Percentiles rank a stretch among this genome's conserved stretches.
Conservation (phyloP, 92 coral and sea anemone genomes). For the Parazoanthus darwini region DNA sequence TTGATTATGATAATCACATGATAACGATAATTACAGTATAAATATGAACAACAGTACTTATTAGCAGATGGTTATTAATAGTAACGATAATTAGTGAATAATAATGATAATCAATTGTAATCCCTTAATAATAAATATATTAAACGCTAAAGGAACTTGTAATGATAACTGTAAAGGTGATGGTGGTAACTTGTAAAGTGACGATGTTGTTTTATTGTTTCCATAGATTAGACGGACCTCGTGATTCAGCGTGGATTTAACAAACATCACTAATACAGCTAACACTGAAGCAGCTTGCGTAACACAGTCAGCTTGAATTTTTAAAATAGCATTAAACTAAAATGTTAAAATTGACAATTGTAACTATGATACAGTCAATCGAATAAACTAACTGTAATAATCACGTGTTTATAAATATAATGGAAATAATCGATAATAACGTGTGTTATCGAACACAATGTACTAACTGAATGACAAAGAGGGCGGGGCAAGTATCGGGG, state of each 20-base stretch:
- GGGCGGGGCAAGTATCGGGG: no score
- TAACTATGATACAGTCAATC: not conserved
- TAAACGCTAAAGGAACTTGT: no score
- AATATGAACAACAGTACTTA: no score
- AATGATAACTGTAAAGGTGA: not conserved
- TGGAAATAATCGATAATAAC: no score
- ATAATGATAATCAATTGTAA: no score
- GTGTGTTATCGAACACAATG: no score
- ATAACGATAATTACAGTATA: not conserved
- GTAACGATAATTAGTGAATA: no score
- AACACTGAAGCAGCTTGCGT: not conserved
- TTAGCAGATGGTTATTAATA: no score
- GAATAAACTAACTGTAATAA: not conserved
- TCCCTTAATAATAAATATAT: no score
- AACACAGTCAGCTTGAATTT: not conserved
- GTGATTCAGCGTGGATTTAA: not conserved
- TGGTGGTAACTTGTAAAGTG: not conserved
- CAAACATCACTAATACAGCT: not conserved
- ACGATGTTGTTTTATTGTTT: not conserved
- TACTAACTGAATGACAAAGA: no score
- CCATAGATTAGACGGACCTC: not conserved
- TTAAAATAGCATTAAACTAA: no score
- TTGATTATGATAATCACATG: no score
- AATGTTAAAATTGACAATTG: not conserved
- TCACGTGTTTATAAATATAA: not conserved